A percentile compares a stretch with the other conserved stretches of the same genome.
Evolutionary conservation across 2,113 vertebrate genomes (phyloP).

Genomic region (Pholis gunnellus): DNA sequence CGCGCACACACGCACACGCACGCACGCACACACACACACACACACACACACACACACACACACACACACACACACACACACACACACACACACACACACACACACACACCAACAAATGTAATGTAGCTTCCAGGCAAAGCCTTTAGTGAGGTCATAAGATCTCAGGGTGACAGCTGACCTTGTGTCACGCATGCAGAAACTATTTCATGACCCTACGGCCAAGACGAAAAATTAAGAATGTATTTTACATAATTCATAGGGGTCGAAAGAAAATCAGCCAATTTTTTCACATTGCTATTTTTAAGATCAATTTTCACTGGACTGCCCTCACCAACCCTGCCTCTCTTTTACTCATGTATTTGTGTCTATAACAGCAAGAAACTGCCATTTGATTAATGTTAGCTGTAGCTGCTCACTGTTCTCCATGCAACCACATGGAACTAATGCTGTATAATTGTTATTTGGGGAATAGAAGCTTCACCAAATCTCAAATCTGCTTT

Average conservation of each 20-base stretch:
- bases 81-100: not conserved
- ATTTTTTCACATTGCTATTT: constrained; percentile 42
- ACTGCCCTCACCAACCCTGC: not conserved
- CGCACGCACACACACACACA: not conserved
- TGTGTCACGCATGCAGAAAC: constrained; percentile 61
- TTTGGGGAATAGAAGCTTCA: not conserved
- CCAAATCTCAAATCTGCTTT: constrained; percentile 37
- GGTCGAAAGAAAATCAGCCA: constrained; percentile 30
- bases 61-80: not conserved
- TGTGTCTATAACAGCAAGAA: constrained; percentile 8
- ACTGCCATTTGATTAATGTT: not conserved
- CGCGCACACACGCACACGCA: not conserved
- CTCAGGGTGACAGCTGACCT: constrained; percentile 69
- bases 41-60: not conserved
- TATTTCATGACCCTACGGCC: constrained; percentile 59
- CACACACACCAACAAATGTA: not conserved
- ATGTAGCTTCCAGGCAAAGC: constrained; percentile 47
- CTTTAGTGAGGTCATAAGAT: constrained; percentile 59
- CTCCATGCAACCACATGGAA: constrained; percentile 7
- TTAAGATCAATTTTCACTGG: constrained; percentile 12
- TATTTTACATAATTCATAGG: constrained; percentile 66
- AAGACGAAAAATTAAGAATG: constrained; percentile 61
- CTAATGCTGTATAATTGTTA: constrained; percentile 22
- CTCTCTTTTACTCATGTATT: not conserved
- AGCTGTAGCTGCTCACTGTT: constrained; percentile 7